Percentiles rank a stretch among this genome's conserved stretches.
These are phyloP conservation scores for Bufo gargarizans DNA, from an alignment of 2,113 vertebrate species.

Conservation along the genomic window DNA sequence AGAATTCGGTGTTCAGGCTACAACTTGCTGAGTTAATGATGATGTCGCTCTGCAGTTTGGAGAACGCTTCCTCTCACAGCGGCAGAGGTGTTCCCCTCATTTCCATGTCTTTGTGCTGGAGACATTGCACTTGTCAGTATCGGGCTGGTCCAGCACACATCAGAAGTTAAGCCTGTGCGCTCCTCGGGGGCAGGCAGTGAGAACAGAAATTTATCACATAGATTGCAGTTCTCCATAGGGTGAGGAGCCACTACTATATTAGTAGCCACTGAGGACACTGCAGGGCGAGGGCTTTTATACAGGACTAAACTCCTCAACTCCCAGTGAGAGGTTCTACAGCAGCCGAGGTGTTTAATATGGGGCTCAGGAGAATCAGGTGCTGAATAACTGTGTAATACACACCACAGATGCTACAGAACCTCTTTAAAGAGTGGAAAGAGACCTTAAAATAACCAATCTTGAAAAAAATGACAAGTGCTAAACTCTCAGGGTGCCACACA, in stretches of 20 bases:
- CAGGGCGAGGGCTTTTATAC: not conserved
- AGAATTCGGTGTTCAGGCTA: constrained; percentile 16
- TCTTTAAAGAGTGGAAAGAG: too few relatives aligned
- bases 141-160: not conserved
- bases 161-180: not conserved
- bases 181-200: not conserved
- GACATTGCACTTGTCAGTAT: not conserved
- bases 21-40: constrained; percentile 12
- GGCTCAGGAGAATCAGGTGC: too few relatives aligned
- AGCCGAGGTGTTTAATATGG: too few relatives aligned
- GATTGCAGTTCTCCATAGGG: not conserved
- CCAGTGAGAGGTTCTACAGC: too few relatives aligned
- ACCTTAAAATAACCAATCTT: too few relatives aligned
- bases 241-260: not conserved
- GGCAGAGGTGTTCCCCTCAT: not conserved
- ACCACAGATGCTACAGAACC: too few relatives aligned
- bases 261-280: not conserved
- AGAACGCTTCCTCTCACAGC: not conserved
- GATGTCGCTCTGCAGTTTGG: not conserved
- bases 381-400: too few relatives aligned
- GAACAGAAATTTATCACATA: not conserved
- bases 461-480: too few relatives aligned
- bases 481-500: too few relatives aligned
- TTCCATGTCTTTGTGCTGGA: too few relatives aligned
- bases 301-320: too few relatives aligned